Conservation (phyloP, 2,888 invertebrate species). For the Periphyllus acericola region DNA sequence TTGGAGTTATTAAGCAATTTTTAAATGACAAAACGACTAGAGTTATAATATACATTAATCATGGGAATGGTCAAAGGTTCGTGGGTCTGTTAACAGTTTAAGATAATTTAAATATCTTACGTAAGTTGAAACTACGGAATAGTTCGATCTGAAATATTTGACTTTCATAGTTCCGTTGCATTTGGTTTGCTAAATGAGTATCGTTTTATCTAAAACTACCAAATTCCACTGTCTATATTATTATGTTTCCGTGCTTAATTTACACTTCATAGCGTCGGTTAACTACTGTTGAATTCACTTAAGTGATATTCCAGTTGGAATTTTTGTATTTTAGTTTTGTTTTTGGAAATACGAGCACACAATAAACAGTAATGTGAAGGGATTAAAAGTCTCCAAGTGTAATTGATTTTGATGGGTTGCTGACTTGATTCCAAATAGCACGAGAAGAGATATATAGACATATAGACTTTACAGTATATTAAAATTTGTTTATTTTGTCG, state of each 20-base stretch:
- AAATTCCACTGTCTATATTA: background rate
- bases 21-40: too few species aligned
- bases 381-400: background rate
- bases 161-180: background rate
- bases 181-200: background rate
- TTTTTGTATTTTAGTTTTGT: background rate
- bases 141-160: background rate
- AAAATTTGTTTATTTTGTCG: conserved; percentile 6
- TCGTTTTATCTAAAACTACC: background rate
- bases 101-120: too few species aligned
- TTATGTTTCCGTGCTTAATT: background rate
- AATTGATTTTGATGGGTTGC: conserved; percentile 1
- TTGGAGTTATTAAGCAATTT: too few species aligned
- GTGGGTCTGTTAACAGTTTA: too few species aligned
- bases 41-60: too few species aligned
- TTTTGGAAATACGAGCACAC: background rate
- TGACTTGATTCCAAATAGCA: conserved; percentile 19
- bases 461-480: background rate
- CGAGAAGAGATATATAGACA: background rate
- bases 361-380: background rate
- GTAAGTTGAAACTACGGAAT: too few species aligned
- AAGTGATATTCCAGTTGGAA: too few species aligned
- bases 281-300: too few species aligned
- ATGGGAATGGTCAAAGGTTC: too few species aligned
- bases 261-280: background rate